A percentile compares a stretch with the other conserved stretches of the same genome.
These are phyloP conservation scores for Ischnus inquisitorius DNA, from an alignment of 2,888 invertebrate genomes.

Conservation along the genomic window DNA sequence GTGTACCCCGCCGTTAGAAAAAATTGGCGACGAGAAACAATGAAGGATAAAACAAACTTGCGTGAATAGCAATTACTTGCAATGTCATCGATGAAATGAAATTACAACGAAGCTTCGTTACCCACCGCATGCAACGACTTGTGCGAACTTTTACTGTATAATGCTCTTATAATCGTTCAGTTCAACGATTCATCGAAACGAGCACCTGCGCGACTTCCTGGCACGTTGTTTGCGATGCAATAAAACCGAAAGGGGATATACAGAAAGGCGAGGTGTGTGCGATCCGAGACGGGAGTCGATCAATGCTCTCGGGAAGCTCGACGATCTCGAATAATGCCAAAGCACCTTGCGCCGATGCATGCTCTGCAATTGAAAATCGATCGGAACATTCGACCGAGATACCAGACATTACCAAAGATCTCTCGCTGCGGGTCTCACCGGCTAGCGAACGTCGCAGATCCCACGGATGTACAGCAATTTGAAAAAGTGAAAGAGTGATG, in stretches of 20 bases:
- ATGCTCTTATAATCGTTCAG: constrained; percentile 54
- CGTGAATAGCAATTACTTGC: background rate
- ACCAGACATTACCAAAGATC: constrained; percentile 60
- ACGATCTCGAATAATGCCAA: constrained; percentile 28
- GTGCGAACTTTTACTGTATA: constrained; percentile 43
- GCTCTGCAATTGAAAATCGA: constrained; percentile 63
- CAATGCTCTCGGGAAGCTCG: constrained; percentile 37
- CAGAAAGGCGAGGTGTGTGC: constrained; percentile 16
- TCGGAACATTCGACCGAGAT: constrained; percentile 60
- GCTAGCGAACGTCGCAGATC: constrained; percentile 16
- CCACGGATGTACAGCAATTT: constrained; percentile 54
- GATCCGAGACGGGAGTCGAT: constrained; percentile 25
- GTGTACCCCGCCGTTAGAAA: no score
- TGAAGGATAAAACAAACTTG: no score
- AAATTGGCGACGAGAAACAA: no score
- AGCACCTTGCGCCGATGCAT: constrained; percentile 37
- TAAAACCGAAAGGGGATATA: constrained; percentile 25
- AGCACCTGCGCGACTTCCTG: constrained; percentile 62
- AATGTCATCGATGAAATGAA: background rate
- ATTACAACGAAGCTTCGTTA: background rate
- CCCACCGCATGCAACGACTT: constrained; percentile 4
- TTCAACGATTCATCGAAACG: constrained; percentile 44
- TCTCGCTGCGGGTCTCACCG: constrained; percentile 21
- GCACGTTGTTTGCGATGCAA: constrained; percentile 58
- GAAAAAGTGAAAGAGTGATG: constrained; percentile 61